Evolutionary conservation across 2,797 vertebrate species (phyloP), one percentile per base, ranked within the genome.

Genomic region (Etheostoma perlongum): DNA sequence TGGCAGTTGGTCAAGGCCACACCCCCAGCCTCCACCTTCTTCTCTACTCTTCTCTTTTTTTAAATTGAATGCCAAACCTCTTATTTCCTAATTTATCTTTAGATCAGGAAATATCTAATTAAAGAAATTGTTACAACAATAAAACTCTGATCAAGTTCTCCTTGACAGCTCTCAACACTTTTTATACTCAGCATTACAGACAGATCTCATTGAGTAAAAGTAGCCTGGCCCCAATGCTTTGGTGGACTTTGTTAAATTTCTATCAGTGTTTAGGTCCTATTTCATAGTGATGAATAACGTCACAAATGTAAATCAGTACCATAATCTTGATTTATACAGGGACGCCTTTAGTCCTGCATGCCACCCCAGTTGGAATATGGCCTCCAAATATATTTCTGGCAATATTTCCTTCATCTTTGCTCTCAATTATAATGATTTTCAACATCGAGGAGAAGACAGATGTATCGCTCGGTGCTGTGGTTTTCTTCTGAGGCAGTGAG

Each of bases 391-490:
- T 52, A 64, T 79, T 86, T 78, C 49, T 63, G 67, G 65, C 52
- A 62, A 53, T 54, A 68, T 76, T 84, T 84, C 73, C 49, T 79
- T 86, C 54, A 68, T 81, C 61, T 80, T 73, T 62, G 21, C 30
- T 77, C 49, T 79, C 48, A 85, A 76, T 84, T 83, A 85, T 73
- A 78, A 87, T 67, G 59, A 89, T 85, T 78, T 83, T 84, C 64
- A 85, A 78, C 72, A 81, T 49, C 1, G 46, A 59, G 47, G 40
- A 72, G 55, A 71, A 79, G 72, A 83, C 81, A 79, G 82, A 77
- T 71, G 67, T 86, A 83, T 84, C 60, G 48, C 53, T 77, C 6
- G 27, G 72, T 65, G 77, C 83, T 78, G 74, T 75, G 79, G 54
- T 85, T 81, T 85, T 74, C 79, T 79, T 86, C 53, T 23, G 68